phyloP scores from a whole-genome alignment of 1,140 invertebrate species.

The Liolophura sinensis region DNA sequence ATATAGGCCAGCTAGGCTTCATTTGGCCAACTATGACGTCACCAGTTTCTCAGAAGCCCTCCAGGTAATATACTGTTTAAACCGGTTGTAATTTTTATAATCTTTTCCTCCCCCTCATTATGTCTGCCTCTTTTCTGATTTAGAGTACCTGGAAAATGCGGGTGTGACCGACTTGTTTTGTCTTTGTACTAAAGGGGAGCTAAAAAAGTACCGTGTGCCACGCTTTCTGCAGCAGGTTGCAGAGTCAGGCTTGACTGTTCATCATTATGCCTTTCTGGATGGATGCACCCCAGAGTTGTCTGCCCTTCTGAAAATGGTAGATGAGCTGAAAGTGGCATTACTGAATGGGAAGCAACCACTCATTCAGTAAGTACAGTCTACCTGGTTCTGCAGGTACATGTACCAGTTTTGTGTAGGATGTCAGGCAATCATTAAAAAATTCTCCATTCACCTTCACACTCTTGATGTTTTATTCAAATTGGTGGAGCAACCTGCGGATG shows the following conservation, averaged over 20 bases:
- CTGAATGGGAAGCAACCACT: conserved; percentile 35
- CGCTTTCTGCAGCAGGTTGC: conserved; percentile 30
- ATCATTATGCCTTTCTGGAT: conserved; percentile 47
- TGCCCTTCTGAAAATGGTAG: conserved; percentile 37
- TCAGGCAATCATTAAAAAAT: not conserved
- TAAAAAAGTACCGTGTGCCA: conserved; percentile 39
- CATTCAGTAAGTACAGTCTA: conserved; percentile 44
- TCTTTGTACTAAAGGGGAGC: conserved; percentile 45
- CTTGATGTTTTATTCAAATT: no score
- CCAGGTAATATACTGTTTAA: no score
- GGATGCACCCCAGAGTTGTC: conserved; percentile 29
- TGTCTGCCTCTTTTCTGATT: conserved; percentile 3
- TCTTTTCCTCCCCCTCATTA: not conserved
- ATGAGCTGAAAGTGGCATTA: conserved; percentile 32
- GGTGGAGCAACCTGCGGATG: not conserved
- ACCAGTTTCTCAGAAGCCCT: no score
- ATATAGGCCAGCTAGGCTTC: no score
- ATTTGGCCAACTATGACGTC: no score
- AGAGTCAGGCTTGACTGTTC: conserved; percentile 31
- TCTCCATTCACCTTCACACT: no score
- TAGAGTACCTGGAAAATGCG: conserved; percentile 31
- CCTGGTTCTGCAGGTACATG: no score
- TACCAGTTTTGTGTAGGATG: not conserved
- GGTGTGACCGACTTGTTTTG: conserved; percentile 41
- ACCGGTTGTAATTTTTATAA: not conserved